A percentile compares a stretch with the other conserved stretches of the same genome.
Conservation (phyloP, 2,888 invertebrate species). For the Apodemia mormo region DNA sequence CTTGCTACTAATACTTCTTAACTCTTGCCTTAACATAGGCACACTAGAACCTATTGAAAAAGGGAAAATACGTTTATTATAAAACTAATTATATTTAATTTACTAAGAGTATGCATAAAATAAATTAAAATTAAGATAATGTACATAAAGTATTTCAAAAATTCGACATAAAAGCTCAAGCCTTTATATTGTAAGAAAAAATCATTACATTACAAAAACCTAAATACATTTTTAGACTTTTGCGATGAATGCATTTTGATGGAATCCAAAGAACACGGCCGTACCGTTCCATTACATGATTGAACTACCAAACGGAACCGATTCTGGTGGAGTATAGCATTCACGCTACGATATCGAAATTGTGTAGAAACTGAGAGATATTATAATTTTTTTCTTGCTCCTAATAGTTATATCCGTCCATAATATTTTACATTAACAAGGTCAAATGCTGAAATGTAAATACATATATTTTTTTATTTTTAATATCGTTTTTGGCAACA, state of each 20-base stretch:
- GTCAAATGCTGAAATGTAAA: too few relatives aligned
- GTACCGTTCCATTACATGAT: slow-evolving; percentile 47
- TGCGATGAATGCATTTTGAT: slow-evolving; percentile 42
- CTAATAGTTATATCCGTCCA: too few relatives aligned
- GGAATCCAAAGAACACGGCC: slow-evolving; percentile 39
- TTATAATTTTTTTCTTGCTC: neutral
- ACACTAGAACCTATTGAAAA: too few relatives aligned
- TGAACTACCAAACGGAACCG: slow-evolving; percentile 37
- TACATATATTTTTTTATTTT: too few relatives aligned
- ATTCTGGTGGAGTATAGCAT: slow-evolving; percentile 27
- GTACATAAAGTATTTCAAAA: neutral
- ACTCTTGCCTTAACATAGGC: too few relatives aligned
- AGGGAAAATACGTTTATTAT: too few relatives aligned
- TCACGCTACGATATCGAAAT: slow-evolving; percentile 25
- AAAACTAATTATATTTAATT: too few relatives aligned
- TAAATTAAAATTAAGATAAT: neutral
- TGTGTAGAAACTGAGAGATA: neutral
- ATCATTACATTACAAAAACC: slow-evolving; percentile 21
- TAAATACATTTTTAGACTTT: slow-evolving; percentile 38
- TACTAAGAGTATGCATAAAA: neutral
- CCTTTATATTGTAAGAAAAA: slow-evolving; percentile 37
- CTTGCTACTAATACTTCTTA: too few relatives aligned
- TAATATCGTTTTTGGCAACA: too few relatives aligned
- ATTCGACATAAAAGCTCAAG: slow-evolving; percentile 25
- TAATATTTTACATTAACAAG: too few relatives aligned